Conservation (phyloP, 92 coral and sea anemone species). For the Palythoa grandiflora region DNA sequence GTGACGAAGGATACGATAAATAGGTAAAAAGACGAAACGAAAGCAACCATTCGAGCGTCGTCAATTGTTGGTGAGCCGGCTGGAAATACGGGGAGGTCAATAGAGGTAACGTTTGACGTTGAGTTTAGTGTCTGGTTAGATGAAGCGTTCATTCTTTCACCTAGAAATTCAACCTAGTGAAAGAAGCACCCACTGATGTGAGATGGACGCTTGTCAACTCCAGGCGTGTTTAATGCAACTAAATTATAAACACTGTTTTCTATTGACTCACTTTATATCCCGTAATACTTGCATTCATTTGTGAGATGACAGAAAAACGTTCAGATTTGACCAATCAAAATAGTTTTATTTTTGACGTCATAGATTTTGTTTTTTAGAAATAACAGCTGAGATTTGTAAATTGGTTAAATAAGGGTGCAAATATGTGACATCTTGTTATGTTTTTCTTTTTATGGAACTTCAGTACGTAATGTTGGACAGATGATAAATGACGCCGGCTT, state of each 20-base stretch:
- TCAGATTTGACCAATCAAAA: conserved; percentile 4
- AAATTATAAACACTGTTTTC: background rate
- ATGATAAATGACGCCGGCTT: no score
- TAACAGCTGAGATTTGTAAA: background rate
- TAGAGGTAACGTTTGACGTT: background rate
- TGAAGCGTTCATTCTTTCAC: background rate
- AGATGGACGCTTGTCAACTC: background rate
- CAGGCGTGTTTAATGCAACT: background rate
- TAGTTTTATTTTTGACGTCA: background rate
- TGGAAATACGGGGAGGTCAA: background rate
- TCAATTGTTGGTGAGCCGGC: no score
- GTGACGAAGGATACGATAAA: conserved; percentile 37
- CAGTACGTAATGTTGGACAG: background rate
- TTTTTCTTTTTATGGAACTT: background rate
- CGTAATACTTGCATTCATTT: background rate
- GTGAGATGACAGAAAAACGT: no score
- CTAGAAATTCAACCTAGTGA: background rate
- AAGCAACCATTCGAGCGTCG: conserved; percentile 20
- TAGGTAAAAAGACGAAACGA: conserved; percentile 49
- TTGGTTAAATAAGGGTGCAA: background rate
- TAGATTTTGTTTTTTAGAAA: background rate
- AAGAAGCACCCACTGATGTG: background rate
- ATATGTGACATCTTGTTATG: background rate
- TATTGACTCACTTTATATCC: background rate
- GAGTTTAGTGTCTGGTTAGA: conserved; percentile 5